Evolutionary conservation across 2,888 invertebrate species (phyloP), one percentile per base, ranked within the genome.

Genomic region (Phyllotreta striolata): DNA sequence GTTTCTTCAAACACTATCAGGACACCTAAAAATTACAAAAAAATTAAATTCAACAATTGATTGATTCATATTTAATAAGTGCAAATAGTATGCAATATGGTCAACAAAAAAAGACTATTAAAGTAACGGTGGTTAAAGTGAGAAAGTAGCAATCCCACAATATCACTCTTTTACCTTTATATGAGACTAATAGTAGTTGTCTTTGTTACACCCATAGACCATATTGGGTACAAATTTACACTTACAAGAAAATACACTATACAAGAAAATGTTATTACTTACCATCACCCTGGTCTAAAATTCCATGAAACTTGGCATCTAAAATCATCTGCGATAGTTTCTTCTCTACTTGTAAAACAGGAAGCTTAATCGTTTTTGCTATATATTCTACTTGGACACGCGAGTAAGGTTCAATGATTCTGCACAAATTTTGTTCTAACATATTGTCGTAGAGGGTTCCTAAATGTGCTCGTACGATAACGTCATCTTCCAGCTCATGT

Each of bases 261-360:
- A 37, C 41, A 41, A 44, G n/a, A 37, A 39, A 47, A 52, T 3
- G 8, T 38, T 24, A 12, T 4, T 49, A 63, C 70, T 73, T 71
- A 82, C 82, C 98, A 82, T 95, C 95, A 66, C 98, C 98, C 84
- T 99, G 99, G 84, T 99, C 98, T 72, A 99, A 86, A 73, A 98
- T 98, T 14, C 98, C 98, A 83, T 91, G 89, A 73, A 99, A 91
- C 83, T 98, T 99, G 78, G 96, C 95, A 83, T 99, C 99, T 81
- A 99, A 85, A 80, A 99, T 99, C 99, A 99, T 99, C 84, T 99
- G 99, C 55, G 98, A 98, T 64, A 99, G 84, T 83, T 99, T 99
- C 84, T 97, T 96, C 83, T 99, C 99, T 57, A 99, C 98, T 84
- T 92, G 88, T 51, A 91, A 85, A 87, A 94, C 90, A 8, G 95